Percentiles rank a stretch among this genome's conserved stretches.
These are phyloP conservation scores for Phainopepla nitens DNA, from an alignment of 2,113 vertebrate genomes.

Conservation along the genomic window DNA sequence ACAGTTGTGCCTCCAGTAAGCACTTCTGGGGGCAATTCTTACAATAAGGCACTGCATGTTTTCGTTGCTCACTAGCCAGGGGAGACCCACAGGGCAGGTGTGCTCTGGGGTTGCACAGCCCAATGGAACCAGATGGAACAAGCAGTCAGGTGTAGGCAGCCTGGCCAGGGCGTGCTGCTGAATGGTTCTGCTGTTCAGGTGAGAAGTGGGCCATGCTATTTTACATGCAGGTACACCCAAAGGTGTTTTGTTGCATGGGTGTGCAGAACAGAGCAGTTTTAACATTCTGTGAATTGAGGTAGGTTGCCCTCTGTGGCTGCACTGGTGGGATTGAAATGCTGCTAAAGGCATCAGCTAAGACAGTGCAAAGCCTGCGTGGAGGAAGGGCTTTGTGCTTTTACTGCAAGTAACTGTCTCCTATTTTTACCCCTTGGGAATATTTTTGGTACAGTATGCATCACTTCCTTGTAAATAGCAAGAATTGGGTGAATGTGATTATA, in stretches of 20 bases:
- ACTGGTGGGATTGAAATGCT: neutral
- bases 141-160: neutral
- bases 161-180: neutral
- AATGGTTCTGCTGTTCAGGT: neutral
- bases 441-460: neutral
- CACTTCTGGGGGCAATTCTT: neutral
- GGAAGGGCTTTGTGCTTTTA: neutral
- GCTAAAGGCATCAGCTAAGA: neutral
- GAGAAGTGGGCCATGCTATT: neutral
- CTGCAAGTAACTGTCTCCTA: neutral
- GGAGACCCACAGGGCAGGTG: neutral
- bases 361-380: neutral
- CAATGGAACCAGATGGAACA: neutral
- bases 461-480: neutral
- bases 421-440: neutral
- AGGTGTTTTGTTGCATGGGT: neutral
- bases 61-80: rapidly evolving
- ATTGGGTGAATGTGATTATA: neutral
- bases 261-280: neutral
- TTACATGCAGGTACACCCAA: neutral
- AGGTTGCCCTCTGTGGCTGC: neutral
- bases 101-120: neutral
- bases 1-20: neutral
- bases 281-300: neutral
- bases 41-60: neutral